These are phyloP conservation scores for Eucera pruinosa DNA, from an alignment of 2,888 invertebrate species.

Conservation along the genomic window DNA sequence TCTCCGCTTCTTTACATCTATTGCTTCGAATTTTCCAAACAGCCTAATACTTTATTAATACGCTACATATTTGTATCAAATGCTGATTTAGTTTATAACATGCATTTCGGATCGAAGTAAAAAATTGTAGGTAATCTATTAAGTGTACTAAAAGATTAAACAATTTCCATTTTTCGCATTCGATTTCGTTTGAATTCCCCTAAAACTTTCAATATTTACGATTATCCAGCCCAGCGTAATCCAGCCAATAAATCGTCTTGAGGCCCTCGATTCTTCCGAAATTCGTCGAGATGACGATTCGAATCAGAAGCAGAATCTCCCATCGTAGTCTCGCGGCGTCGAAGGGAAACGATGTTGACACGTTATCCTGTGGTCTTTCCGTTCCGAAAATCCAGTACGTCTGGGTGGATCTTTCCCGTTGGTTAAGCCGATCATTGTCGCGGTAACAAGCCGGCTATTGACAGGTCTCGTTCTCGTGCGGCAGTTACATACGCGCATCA, in stretches of 20 bases:
- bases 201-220: constrained; percentile 32
- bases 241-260: constrained; percentile 39
- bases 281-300: constrained; percentile 54
- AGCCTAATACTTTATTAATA: no score
- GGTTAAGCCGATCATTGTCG: constrained; percentile 83
- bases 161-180: neutral
- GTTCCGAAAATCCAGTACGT: constrained; percentile 68
- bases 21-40: no score
- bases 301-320: constrained; percentile 47
- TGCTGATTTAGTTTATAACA: no score
- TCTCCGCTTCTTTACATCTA: no score
- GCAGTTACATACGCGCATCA: constrained; percentile 42
- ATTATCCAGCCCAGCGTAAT: constrained; percentile 30
- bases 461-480: constrained; percentile 76
- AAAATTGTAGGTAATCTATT: no score
- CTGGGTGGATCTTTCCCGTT: constrained; percentile 80
- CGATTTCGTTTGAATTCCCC: neutral
- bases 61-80: no score
- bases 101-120: no score
- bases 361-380: constrained; percentile 62
- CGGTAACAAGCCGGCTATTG: constrained; percentile 83
- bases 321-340: constrained; percentile 7
- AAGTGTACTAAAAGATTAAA: constrained; percentile 6
- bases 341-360: constrained; percentile 69
- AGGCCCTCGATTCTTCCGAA: constrained; percentile 33